Conservation (phyloP, 2,797 vertebrate species). For the Chromobotia macracanthus region DNA sequence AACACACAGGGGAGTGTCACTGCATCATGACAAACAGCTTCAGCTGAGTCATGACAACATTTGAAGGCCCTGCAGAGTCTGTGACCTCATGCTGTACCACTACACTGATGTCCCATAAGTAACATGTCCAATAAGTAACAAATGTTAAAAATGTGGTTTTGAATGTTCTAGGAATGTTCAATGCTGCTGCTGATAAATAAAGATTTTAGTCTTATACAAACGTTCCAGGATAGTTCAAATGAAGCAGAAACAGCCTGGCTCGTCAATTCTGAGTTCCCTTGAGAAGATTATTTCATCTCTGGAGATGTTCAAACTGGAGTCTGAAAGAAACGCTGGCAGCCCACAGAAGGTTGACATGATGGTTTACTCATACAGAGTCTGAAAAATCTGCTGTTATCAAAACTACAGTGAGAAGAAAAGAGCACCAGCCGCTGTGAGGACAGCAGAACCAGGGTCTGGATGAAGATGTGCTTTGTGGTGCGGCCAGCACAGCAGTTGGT, state of each 20-base stretch:
- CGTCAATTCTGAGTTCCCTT: conserved; percentile 7
- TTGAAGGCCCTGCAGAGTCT: too few relatives aligned
- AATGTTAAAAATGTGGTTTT: too few relatives aligned
- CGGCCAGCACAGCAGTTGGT: conserved; percentile 4
- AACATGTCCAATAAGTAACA: too few relatives aligned
- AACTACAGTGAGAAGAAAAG: conserved; percentile 19
- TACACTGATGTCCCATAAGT: too few relatives aligned
- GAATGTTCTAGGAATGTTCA: too few relatives aligned
- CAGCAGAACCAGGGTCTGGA: not conserved
- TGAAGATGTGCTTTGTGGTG: not conserved
- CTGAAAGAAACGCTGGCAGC: conserved; percentile 1
- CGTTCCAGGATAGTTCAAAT: not conserved
- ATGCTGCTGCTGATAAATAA: not conserved
- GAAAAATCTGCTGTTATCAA: not conserved
- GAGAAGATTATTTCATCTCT: conserved; percentile 26
- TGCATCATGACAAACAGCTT: too few relatives aligned
- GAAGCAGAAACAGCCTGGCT: conserved; percentile 9
- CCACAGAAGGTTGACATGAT: conserved; percentile 1
- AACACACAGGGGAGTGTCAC: too few relatives aligned
- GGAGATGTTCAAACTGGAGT: not conserved
- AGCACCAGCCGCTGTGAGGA: not conserved
- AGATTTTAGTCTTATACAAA: not conserved
- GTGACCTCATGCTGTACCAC: too few relatives aligned
- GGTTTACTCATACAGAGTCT: not conserved
- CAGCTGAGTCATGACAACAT: too few relatives aligned